Conservation (phyloP, 92 coral and sea anemone genomes). For the Zoanthus sansibaricus region DNA sequence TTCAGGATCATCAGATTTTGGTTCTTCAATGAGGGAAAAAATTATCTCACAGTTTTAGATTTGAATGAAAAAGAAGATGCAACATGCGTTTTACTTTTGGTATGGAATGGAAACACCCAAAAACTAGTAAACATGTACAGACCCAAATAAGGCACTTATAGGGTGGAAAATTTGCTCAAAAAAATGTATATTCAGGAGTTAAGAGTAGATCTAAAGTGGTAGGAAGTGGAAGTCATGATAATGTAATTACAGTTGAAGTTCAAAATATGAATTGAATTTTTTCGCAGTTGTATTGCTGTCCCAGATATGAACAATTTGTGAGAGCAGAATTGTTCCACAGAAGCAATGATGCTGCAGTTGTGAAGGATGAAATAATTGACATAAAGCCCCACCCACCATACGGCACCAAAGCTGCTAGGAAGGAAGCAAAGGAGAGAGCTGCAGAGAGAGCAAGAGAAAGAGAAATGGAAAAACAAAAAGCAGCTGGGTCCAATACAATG, state of each 20-base stretch:
- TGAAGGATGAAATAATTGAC: constrained; percentile 90
- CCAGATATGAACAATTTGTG: constrained; percentile 79
- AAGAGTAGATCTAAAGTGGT: no score
- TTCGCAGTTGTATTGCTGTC: constrained; percentile 81
- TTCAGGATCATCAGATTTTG: no score
- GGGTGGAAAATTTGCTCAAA: no score
- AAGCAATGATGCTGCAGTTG: constrained; percentile 74
- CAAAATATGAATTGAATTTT: not conserved
- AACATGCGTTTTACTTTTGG: no score
- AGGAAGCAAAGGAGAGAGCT: constrained; percentile 97
- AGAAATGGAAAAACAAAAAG: constrained; percentile 94
- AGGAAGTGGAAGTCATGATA: no score
- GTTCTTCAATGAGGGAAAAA: no score
- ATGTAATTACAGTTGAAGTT: not conserved
- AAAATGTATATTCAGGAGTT: no score
- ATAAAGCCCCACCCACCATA: constrained; percentile 97
- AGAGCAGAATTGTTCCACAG: constrained; percentile 83
- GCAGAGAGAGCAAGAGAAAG: constrained; percentile 97
- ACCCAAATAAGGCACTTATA: no score
- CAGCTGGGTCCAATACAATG: constrained; percentile 88
- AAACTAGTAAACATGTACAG: no score
- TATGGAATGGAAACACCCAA: no score
- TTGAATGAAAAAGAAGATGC: no score
- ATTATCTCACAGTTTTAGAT: no score
- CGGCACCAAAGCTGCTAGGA: constrained; percentile 97